Conservation (phyloP, 2,888 invertebrate genomes). For the Amiota mariae region DNA sequence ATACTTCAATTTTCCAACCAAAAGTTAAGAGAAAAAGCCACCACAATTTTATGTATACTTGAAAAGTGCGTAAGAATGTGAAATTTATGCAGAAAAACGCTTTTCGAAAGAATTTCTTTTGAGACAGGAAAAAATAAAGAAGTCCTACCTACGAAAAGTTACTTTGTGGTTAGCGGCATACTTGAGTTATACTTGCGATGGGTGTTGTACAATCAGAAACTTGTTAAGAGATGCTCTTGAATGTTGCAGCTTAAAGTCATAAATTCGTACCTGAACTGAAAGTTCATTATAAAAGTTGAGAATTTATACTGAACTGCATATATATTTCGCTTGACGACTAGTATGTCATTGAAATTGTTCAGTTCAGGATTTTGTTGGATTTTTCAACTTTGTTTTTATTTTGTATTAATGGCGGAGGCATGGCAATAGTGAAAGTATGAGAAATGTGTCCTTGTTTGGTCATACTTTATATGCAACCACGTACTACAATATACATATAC, state of each 20-base stretch:
- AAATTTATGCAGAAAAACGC: conserved; percentile 8
- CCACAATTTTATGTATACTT: too few relatives aligned
- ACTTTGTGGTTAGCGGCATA: conserved; percentile 5
- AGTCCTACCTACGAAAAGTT: neutral
- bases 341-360: neutral
- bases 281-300: conserved; percentile 21
- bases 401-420: too few relatives aligned
- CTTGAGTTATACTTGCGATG: neutral
- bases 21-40: neutral
- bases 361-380: conserved; percentile 1
- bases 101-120: neutral
- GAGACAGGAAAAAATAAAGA: too few relatives aligned
- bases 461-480: neutral
- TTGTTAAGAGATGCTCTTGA: neutral
- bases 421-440: neutral
- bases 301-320: neutral
- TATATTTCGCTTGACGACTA: neutral
- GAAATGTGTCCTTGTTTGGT: conserved; percentile 8
- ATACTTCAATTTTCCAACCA: conserved; percentile 25
- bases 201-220: neutral
- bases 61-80: too few relatives aligned
- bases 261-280: conserved; percentile 7
- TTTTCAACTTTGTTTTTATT: neutral
- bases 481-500: neutral
- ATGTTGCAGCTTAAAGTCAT: neutral